Base-by-base conservation (phyloP, 2,797 vertebrate genomes). In the Tarsius wallacei region DNA sequence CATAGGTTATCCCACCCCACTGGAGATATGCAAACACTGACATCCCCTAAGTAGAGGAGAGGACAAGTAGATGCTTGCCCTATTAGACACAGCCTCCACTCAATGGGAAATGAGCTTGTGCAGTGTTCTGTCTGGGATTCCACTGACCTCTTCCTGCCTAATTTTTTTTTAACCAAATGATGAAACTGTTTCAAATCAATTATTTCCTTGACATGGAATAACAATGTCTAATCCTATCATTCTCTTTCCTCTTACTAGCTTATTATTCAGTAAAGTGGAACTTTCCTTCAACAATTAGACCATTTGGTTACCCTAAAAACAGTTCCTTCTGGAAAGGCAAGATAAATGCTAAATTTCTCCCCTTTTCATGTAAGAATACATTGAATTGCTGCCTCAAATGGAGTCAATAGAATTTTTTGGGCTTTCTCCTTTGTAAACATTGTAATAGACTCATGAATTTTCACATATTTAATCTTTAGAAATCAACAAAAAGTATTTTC, bases 1-100 rank as follows among this genome's bases (percentile, higher is more conserved):
- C 10, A 66, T 0, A 1, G 21, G 2, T 14, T 12, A 0, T 31
- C 24, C 15, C 1, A 3, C 49, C 28, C 26, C 1, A 4, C 33
- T 7, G 10, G 19, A 66, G 19, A 26, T 3, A 17, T n/a, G 49
- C 59, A 66, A 66, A 71, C 15, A 13, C 42, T 13, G n/a, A 5
- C 16, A 17, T 13, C 21, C 13, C 22, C 47, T 51, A 31, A 42
- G 31, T 22, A 10, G 9, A 47, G 13, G 5, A 15, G 53, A 59
- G 8, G 17, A 31, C 7, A 42, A 15, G 9, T 33, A 73, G 31
- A 22, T n/a, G 1, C 1, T 49, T n/a, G 8, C 47, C 7, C 8
- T 33, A 4, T 15, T 15, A 73, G 49, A 55, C 28, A 14, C 2
- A 21, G 28, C 26, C 14, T n/a, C n/a, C 19, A 12, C 22, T 3